Percentiles rank a stretch among this genome's conserved stretches.
Evolutionary conservation across 35 echinoderm and acorn worm genomes (phyloP).

Genomic region (Anneissia japonica): DNA sequence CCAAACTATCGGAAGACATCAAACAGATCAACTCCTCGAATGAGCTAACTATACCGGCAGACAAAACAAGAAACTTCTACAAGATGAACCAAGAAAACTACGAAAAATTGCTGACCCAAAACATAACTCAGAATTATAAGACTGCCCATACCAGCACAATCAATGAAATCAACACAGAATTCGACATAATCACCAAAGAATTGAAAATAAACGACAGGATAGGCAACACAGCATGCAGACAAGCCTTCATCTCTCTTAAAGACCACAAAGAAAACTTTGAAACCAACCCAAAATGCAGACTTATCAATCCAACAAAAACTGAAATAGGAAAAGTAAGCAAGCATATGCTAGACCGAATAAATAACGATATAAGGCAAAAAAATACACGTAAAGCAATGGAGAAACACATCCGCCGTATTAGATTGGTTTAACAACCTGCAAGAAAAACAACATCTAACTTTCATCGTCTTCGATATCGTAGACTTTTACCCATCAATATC

Average conservation of each 20-base stretch:
- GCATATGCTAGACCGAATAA: slow-evolving; percentile 12
- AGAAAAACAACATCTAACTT: background rate
- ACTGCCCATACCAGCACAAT: too few relatives aligned
- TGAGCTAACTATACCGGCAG: too few relatives aligned
- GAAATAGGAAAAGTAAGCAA: slow-evolving; percentile 43
- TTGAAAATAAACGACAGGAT: slow-evolving; percentile 22
- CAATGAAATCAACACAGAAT: too few relatives aligned
- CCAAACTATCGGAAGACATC: too few relatives aligned
- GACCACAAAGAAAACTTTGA: slow-evolving; percentile 52
- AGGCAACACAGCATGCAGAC: background rate
- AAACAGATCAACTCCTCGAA: too few relatives aligned
- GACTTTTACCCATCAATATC: slow-evolving; percentile 21
- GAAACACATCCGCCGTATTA: slow-evolving; percentile 8
- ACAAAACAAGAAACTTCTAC: too few relatives aligned
- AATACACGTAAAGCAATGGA: slow-evolving; percentile 6
- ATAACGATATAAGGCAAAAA: slow-evolving; percentile 5
- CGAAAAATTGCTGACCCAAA: too few relatives aligned
- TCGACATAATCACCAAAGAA: too few relatives aligned
- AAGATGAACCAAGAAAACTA: too few relatives aligned
- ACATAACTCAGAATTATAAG: too few relatives aligned
- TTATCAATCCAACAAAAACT: slow-evolving; percentile 46
- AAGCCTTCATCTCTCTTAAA: slow-evolving; percentile 41
- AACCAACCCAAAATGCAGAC: slow-evolving; percentile 16
- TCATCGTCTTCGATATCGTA: slow-evolving; percentile 5
- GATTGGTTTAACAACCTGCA: slow-evolving; percentile 2